Evolutionary conservation across 1,140 invertebrate genomes (phyloP), one percentile per base, ranked within the genome.

Genomic region (Elymnias hypermnestra): DNA sequence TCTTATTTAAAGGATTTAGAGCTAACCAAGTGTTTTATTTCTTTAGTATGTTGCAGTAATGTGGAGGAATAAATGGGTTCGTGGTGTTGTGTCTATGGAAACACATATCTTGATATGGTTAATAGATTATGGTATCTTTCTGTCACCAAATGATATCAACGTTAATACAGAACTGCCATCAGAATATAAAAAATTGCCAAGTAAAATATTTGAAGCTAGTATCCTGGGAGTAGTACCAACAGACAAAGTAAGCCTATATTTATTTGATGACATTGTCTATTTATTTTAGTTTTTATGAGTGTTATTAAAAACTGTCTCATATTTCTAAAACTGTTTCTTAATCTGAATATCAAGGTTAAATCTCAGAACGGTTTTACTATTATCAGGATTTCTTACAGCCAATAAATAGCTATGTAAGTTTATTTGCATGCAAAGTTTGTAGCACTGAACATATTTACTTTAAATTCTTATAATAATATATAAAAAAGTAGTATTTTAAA

Each of bases 31-130:
- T 28, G 9, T 21, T 26, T 19, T 13, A 37, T 62, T 61, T 8
- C 22, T n/a, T n/a, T n/a, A 78, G 72, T 75, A 77, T 72, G 57
- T 77, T 29, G 63, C 72, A 49, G 69, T 77, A 2, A 51, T 67
- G 49, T 69, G 67, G 67, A 51, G 68, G 9, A 53, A 63, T 10
- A 69, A 63, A 42, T 77, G 74, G 74, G 56, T 44, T 5, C 61
- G 71, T 2, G 73, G 69, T 22, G 31, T 77, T 18, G 53, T 77
- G 3, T 45, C 52, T n/a, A 57, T 69, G 67, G 61, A 75, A 45
- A 31, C 41, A 10, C 61, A 68, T 31, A 63, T 69, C 42, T 40
- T 71, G 15, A 72, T 77, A 15, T 77, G 71, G 71, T 47, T 75
- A 25, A 45, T 78, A 35, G 72, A 78, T 41, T 63, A 64, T 58